Evolutionary conservation across 2,888 invertebrate species (phyloP).

Genomic region (Terebella lapidaria): DNA sequence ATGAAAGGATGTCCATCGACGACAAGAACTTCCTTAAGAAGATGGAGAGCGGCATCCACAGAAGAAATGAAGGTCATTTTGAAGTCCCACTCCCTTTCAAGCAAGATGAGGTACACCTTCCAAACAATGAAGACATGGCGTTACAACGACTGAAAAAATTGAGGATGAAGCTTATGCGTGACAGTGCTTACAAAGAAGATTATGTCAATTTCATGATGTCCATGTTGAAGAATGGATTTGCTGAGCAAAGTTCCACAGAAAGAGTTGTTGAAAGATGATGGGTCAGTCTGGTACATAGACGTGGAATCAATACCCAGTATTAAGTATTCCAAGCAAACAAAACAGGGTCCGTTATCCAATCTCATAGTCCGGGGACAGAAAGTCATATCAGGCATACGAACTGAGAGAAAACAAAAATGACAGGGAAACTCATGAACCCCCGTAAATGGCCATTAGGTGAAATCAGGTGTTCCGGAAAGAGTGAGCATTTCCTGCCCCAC

Average conservation of each 20-base stretch:
- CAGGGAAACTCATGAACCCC: too few species aligned
- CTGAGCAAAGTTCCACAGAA: not conserved
- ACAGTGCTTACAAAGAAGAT: not conserved
- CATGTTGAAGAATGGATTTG: not conserved
- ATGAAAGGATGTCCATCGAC: not conserved
- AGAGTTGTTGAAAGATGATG: too few species aligned
- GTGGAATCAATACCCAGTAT: too few species aligned
- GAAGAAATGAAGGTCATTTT: not conserved
- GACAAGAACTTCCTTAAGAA: not conserved
- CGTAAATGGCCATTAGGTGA: too few species aligned
- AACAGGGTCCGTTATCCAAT: too few species aligned
- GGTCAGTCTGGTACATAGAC: not conserved
- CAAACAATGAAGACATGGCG: not conserved
- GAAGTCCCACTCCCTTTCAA: not conserved
- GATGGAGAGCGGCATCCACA: not conserved
- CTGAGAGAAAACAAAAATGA: too few species aligned
- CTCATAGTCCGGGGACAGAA: too few species aligned
- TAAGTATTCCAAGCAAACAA: too few species aligned
- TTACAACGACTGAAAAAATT: not conserved
- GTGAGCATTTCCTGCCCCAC: too few species aligned
- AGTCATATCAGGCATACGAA: too few species aligned
- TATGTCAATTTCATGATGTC: not conserved
- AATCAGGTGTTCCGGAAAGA: too few species aligned
- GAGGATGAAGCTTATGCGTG: not conserved
- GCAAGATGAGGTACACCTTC: not conserved